Evolutionary conservation across 1,140 invertebrate genomes (phyloP), one percentile per base, ranked within the genome.

Genomic region (Drosophila biarmipes): DNA sequence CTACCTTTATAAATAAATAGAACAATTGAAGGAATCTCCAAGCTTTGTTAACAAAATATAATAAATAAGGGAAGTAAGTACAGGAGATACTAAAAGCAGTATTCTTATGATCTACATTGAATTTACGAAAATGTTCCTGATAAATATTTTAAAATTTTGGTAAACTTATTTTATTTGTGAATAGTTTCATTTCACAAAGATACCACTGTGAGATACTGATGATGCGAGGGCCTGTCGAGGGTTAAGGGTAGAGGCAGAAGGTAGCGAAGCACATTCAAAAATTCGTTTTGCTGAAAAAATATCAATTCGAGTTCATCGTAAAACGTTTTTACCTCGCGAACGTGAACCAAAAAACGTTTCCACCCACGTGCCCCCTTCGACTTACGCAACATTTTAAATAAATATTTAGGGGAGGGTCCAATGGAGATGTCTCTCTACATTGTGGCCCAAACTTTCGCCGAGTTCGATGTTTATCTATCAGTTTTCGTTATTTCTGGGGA

Each of bases 251-350:
- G 66, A 2, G 66, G 45, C n/a, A 27, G 49, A 53, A 40, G 38
- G 53, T 49, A 66, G 58, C 42, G 55, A 58, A 73, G 67, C 73
- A 67, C 76, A 73, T 77, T 66, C 73, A 54, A 64, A 80, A 80
- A 80, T 84, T 84, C 76, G 72, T 75, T 85, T 76, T 59, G 68
- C 56, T 35, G 48, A 49, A 74, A 86, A 80, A 86, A 81, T 80
- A 85, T 86, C 82, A 85, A 85, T 86, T 85, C 58, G 68, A 71
- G 78, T 81, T 81, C 63, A 71, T 71, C 81, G 81, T 85, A 85
- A 85, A 86, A 85, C 78, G 78, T 68, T 86, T 85, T 81, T 78
- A 78, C 59, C 73, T 72, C 49, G 49, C 71, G 54, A 67, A 85
- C 80, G 80, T 77, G 64, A 71, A 71, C 21, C 63, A 31, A 69